These are phyloP conservation scores for Oscheius onirici DNA, from an alignment of 2,888 invertebrate species.

Conservation along the genomic window DNA sequence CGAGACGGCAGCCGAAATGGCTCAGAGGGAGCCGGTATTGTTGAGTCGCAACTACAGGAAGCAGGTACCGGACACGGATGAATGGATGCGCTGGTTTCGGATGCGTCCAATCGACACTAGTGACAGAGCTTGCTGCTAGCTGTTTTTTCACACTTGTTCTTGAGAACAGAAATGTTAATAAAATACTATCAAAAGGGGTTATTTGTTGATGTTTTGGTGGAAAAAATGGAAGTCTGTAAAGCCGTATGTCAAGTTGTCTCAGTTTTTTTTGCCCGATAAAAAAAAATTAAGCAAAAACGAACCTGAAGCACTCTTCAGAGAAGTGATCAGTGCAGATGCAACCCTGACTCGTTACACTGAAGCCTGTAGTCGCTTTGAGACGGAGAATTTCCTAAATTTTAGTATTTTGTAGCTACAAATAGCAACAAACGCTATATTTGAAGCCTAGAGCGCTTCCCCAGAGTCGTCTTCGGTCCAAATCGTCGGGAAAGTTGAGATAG, in stretches of 20 bases:
- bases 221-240: too few relatives aligned
- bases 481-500: slow-evolving; percentile 59
- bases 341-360: slow-evolving; percentile 25
- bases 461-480: slow-evolving; percentile 54
- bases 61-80: slow-evolving; percentile 12
- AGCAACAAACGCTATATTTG: slow-evolving; percentile 46
- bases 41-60: slow-evolving; percentile 44
- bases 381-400: slow-evolving; percentile 41
- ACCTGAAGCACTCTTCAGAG: slow-evolving; percentile 53
- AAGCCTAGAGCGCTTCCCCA: slow-evolving; percentile 61
- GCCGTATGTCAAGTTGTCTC: too few relatives aligned
- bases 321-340: slow-evolving; percentile 60
- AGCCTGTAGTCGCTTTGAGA: slow-evolving; percentile 21
- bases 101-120: slow-evolving; percentile 34
- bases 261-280: not conserved
- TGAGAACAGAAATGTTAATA: not conserved
- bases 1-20: slow-evolving; percentile 58
- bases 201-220: too few relatives aligned
- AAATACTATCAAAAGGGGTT: not conserved
- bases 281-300: not conserved
- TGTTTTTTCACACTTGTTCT: too few relatives aligned
- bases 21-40: slow-evolving; percentile 52
- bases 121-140: slow-evolving; percentile 22
- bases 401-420: not conserved
- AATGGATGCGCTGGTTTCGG: slow-evolving; percentile 51